Evolutionary conservation across 2,888 invertebrate genomes (phyloP).

Genomic region (Torymus texanus): DNA sequence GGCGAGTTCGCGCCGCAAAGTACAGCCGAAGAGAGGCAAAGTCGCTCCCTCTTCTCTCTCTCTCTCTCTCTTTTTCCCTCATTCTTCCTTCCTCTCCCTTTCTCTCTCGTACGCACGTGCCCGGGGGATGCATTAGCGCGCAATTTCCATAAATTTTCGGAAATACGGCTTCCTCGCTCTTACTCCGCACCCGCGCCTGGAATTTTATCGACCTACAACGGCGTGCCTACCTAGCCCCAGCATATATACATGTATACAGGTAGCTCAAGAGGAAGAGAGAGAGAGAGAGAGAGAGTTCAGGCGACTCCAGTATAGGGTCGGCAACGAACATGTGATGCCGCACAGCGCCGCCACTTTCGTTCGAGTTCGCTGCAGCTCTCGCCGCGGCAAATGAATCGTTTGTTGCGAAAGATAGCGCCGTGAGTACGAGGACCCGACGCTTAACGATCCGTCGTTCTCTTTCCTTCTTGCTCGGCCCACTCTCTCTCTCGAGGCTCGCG

Average conservation of each 20-base stretch:
- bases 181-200: constrained; percentile 13
- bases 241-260: neutral
- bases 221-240: neutral
- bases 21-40: constrained; percentile 21
- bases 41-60: neutral
- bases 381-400: constrained; percentile 50
- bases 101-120: constrained; percentile 3
- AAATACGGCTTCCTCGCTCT: constrained; percentile 42
- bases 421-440: constrained; percentile 14
- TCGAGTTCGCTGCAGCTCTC: constrained; percentile 20
- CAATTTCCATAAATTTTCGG: constrained; percentile 58
- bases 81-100: neutral
- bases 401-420: constrained; percentile 41
- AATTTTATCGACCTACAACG: constrained; percentile 47
- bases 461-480: neutral
- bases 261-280: no score
- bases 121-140: constrained; percentile 53
- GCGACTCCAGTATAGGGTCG: no score
- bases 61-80: neutral
- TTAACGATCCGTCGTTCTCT: constrained; percentile 45
- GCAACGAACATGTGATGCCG: no score
- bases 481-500: no score
- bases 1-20: constrained; percentile 23
- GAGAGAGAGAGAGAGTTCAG: no score
- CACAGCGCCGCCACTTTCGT: neutral